phyloP scores from a whole-genome alignment of 2,113 vertebrate genomes.

The Helogale parvula region DNA sequence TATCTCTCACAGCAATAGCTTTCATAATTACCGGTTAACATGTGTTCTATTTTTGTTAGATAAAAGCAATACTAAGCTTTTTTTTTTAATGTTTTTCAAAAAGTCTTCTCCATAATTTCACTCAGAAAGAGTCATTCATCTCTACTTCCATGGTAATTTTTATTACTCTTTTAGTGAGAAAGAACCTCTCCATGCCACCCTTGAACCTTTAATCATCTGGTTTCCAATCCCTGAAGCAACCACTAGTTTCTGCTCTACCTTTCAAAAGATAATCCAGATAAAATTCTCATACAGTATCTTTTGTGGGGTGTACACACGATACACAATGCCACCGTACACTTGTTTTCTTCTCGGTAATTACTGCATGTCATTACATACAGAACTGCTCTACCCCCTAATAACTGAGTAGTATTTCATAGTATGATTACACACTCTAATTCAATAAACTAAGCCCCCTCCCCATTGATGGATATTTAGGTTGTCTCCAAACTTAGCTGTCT shows the following conservation, averaged over 20 bases:
- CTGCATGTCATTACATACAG: background rate
- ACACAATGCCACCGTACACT: background rate
- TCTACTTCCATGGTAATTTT: background rate
- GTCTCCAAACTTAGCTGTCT: conserved; percentile 28
- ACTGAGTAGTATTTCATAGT: background rate
- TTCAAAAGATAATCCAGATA: conserved; percentile 17
- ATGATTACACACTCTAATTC: background rate
- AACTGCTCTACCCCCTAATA: conserved; percentile 6
- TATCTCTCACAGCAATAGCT: background rate
- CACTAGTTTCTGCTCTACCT: background rate
- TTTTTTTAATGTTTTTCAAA: background rate
- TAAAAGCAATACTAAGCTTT: conserved; percentile 37
- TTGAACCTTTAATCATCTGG: background rate
- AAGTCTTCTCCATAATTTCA: conserved; percentile 13
- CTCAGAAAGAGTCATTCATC: conserved; percentile 14
- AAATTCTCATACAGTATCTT: background rate
- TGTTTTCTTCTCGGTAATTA: conserved; percentile 14
- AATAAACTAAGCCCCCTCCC: background rate
- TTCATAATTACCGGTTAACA: conserved; percentile 15
- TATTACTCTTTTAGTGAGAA: conserved; percentile 38
- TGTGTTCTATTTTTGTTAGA: conserved; percentile 27
- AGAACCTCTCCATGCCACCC: background rate
- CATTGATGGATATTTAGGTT: background rate
- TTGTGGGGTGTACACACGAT: background rate
- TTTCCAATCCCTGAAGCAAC: background rate